Percentiles rank a stretch among this genome's conserved stretches.
These are phyloP conservation scores for Drosophila bocqueti DNA, from an alignment of 1,140 invertebrate species.

Conservation along the genomic window DNA sequence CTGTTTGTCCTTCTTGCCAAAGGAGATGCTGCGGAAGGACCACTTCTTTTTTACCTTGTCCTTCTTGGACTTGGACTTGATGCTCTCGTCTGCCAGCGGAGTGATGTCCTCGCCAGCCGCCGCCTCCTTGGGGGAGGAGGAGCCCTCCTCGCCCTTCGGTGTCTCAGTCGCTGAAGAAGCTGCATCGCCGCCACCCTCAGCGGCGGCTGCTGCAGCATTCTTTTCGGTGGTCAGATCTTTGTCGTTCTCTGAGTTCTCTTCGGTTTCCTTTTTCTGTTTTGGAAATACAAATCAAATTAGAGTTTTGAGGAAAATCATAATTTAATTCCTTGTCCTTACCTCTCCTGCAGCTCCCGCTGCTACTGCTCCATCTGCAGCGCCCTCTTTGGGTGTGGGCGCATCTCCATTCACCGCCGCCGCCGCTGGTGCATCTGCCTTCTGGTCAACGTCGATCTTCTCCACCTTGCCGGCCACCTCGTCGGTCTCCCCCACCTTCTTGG, in stretches of 20 bases:
- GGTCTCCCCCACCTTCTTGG: slow-evolving; percentile 89
- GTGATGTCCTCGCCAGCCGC: slow-evolving; percentile 86
- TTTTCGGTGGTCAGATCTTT: slow-evolving; percentile 89
- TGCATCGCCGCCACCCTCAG: slow-evolving; percentile 82
- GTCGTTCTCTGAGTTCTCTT: slow-evolving; percentile 88
- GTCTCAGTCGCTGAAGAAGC: slow-evolving; percentile 84
- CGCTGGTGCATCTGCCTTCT: slow-evolving; percentile 84
- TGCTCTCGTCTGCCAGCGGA: slow-evolving; percentile 87
- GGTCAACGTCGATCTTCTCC: slow-evolving; percentile 90
- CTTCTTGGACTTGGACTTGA: slow-evolving; percentile 91
- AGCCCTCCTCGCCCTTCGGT: slow-evolving; percentile 68
- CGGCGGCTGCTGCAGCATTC: slow-evolving; percentile 57
- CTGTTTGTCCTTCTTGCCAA: slow-evolving; percentile 93
- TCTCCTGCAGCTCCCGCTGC: slow-evolving; percentile 63
- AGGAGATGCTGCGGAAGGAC: slow-evolving; percentile 93
- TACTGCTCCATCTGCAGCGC: slow-evolving; percentile 58
- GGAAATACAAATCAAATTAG: neutral
- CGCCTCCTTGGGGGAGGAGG: slow-evolving; percentile 68
- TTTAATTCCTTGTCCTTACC: slow-evolving; percentile 39
- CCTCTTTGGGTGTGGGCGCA: slow-evolving; percentile 87
- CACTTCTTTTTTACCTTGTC: slow-evolving; percentile 94
- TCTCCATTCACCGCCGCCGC: slow-evolving; percentile 89
- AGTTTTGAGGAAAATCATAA: neutral
- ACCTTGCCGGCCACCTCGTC: slow-evolving; percentile 90
- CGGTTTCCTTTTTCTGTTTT: slow-evolving; percentile 88